These are phyloP conservation scores for Gallirallus australis DNA, from an alignment of 2,797 vertebrate species.

Conservation along the genomic window DNA sequence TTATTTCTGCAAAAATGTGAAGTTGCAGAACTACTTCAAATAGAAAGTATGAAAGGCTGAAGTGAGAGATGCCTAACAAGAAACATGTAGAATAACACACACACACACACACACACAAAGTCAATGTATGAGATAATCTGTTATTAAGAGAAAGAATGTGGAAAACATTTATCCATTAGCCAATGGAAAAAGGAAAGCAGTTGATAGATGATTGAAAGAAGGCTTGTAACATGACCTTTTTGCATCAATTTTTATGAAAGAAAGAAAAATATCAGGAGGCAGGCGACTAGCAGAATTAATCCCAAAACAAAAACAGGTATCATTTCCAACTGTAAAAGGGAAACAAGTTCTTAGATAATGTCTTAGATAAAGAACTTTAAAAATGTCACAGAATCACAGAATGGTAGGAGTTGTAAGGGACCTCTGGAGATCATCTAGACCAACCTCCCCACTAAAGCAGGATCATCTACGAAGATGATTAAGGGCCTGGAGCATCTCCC, in stretches of 20 bases:
- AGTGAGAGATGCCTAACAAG: neutral
- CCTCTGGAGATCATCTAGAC: too few species aligned
- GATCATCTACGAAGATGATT: too few species aligned
- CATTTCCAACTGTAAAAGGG: neutral
- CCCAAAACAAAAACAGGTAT: neutral
- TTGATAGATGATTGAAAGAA: neutral
- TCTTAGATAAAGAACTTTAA: too few species aligned
- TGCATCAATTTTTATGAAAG: neutral
- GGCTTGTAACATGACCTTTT: neutral
- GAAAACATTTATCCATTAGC: slow-evolving; percentile 1
- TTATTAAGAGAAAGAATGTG: neutral
- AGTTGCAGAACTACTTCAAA: neutral
- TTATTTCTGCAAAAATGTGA: neutral
- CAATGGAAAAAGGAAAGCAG: neutral
- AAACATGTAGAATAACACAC: neutral
- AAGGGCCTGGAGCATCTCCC: too few species aligned
- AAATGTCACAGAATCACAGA: neutral
- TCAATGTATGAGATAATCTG: neutral
- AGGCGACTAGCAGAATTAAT: neutral
- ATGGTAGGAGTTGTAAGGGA: too few species aligned
- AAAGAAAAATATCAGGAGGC: neutral
- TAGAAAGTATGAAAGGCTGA: neutral
- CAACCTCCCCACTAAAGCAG: too few species aligned
- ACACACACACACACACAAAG: neutral
- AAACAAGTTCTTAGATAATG: neutral